Evolutionary conservation across 2,113 vertebrate species (phyloP).

Genomic region (Nipponia nippon): DNA sequence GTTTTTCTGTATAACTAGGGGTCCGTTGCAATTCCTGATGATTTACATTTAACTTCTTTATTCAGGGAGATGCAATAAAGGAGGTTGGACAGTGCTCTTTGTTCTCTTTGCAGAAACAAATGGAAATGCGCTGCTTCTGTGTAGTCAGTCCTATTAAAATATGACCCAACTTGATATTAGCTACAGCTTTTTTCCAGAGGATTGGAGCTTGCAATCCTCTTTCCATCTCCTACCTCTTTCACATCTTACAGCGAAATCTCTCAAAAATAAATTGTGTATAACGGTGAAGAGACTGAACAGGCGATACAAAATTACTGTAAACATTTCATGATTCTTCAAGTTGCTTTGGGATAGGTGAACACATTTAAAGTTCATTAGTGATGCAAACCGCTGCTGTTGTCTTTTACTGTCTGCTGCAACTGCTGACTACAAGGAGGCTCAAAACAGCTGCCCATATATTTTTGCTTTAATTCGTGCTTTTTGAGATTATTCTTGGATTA

Average conservation of each 20-base stretch:
- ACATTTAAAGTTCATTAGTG: background rate
- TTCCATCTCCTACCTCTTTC: background rate
- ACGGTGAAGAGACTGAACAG: background rate
- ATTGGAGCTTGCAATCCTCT: background rate
- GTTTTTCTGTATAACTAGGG: background rate
- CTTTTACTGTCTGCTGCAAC: background rate
- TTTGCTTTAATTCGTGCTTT: background rate
- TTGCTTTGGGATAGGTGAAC: background rate
- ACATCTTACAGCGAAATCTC: background rate
- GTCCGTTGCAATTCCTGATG: background rate
- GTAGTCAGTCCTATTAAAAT: background rate
- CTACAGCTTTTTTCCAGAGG: background rate
- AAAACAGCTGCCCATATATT: background rate
- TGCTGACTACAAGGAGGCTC: background rate
- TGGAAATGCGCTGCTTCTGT: background rate
- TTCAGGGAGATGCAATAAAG: background rate
- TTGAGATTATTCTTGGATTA: background rate
- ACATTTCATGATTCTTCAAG: background rate
- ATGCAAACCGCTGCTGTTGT: background rate
- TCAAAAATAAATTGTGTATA: background rate
- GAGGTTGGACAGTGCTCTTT: background rate
- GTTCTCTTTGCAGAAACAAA: background rate
- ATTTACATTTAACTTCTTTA: background rate
- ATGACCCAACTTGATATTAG: background rate
- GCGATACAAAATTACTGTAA: background rate